phyloP scores from a whole-genome alignment of 2,113 vertebrate species.

The Acinonyx jubatus region DNA sequence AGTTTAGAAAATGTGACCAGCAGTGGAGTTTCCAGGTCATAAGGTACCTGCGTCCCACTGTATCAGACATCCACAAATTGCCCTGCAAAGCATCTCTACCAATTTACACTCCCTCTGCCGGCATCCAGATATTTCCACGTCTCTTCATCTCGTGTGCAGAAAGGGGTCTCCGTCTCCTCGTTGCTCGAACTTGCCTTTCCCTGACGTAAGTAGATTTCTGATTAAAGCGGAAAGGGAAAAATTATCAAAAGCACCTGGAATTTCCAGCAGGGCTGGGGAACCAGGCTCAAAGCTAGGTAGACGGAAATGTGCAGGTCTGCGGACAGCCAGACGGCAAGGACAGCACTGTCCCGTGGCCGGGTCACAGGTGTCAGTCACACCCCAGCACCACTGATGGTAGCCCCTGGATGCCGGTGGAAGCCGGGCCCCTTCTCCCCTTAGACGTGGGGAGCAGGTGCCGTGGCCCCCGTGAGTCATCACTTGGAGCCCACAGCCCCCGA shows the following conservation, averaged over 20 bases:
- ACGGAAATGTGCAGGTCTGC: background rate
- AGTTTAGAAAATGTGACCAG: background rate
- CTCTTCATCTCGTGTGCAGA: background rate
- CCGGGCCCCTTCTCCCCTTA: accelerated
- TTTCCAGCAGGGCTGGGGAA: background rate
- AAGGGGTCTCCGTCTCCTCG: background rate
- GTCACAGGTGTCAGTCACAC: background rate
- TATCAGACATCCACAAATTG: background rate
- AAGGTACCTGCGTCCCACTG: background rate
- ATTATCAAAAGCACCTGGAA: background rate
- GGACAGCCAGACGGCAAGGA: accelerated
- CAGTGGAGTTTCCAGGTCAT: background rate
- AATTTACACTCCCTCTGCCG: background rate
- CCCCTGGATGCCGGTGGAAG: background rate
- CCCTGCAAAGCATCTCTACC: background rate
- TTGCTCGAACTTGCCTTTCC: background rate
- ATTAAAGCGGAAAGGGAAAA: background rate
- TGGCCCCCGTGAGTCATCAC: accelerated
- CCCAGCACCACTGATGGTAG: accelerated
- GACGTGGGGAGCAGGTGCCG: accelerated
- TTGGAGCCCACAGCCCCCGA: background rate
- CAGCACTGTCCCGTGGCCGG: accelerated
- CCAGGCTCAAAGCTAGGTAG: background rate
- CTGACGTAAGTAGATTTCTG: constrained; percentile 4
- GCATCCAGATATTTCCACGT: background rate